These are phyloP conservation scores for Cryptotis parvus DNA, from an alignment of 2,113 vertebrate species.

Conservation along the genomic window DNA sequence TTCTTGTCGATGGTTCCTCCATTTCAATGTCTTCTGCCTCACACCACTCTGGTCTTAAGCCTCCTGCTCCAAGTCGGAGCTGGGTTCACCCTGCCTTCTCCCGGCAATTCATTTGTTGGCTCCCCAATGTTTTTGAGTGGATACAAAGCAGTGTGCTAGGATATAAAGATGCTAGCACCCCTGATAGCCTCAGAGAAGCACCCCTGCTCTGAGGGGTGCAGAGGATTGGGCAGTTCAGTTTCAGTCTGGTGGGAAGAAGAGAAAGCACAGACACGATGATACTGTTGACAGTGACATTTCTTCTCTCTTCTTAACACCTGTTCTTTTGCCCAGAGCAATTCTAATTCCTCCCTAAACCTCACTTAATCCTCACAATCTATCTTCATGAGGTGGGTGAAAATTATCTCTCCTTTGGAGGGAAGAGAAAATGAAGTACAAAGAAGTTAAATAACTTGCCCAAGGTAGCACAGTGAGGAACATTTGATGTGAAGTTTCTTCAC, in stretches of 20 bases:
- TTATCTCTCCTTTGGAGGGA: neutral
- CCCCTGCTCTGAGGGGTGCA: neutral
- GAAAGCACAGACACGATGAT: neutral
- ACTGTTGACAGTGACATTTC: neutral
- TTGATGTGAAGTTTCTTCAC: neutral
- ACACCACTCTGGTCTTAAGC: neutral
- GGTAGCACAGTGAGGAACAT: neutral
- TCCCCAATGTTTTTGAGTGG: neutral
- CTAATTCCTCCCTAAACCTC: neutral
- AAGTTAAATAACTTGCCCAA: neutral
- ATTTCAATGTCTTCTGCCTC: neutral
- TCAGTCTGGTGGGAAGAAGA: neutral
- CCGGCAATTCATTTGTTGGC: neutral
- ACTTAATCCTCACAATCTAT: neutral
- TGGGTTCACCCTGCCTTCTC: neutral
- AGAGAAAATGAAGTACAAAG: neutral
- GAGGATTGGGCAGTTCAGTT: neutral
- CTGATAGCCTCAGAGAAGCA: too few relatives aligned
- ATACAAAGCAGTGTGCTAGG: neutral
- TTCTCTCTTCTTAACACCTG: neutral
- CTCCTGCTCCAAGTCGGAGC: neutral
- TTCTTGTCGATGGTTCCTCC: neutral
- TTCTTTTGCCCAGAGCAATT: neutral
- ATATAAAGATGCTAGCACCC: neutral
- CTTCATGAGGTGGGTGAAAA: constrained; percentile 10